phyloP scores from a whole-genome alignment of 2,888 invertebrate species.

The Dione juno region DNA sequence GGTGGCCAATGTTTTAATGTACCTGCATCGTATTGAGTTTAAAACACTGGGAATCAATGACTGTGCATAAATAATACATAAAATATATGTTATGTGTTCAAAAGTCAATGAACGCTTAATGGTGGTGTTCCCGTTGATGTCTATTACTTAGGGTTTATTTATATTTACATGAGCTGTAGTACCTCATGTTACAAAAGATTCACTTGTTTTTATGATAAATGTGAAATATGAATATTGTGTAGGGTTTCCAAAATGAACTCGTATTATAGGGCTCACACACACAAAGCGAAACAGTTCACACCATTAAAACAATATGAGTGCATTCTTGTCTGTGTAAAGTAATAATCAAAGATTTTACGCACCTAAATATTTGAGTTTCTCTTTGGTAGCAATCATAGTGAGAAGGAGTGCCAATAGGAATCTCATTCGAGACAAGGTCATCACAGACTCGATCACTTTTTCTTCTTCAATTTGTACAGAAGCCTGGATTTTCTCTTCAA shows the following conservation, averaged over 20 bases:
- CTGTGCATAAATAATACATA: constrained; percentile 53
- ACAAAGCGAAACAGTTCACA: constrained; percentile 74
- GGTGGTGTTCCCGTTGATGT: constrained; percentile 68
- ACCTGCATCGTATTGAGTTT: constrained; percentile 38
- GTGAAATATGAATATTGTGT: constrained; percentile 46
- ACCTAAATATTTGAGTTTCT: constrained; percentile 89
- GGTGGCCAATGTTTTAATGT: constrained; percentile 50
- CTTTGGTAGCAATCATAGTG: constrained; percentile 92
- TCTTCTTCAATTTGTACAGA: constrained; percentile 66
- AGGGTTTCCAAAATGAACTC: constrained; percentile 46
- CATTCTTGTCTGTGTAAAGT: constrained; percentile 56
- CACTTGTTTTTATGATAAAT: constrained; percentile 40
- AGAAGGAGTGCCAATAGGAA: constrained; percentile 90
- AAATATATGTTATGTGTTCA: constrained; percentile 47
- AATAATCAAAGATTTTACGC: constrained; percentile 77
- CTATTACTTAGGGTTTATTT: constrained; percentile 58
- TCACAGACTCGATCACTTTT: constrained; percentile 73
- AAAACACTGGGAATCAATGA: constrained; percentile 60
- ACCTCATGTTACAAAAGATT: constrained; percentile 32
- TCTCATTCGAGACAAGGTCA: constrained; percentile 89
- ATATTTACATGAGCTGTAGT: constrained; percentile 35
- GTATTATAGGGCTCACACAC: constrained; percentile 75
- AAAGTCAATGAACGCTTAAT: constrained; percentile 54
- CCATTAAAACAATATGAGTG: constrained; percentile 60
- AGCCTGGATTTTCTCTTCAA: constrained; percentile 59